Percentiles rank a stretch among this genome's conserved stretches.
Evolutionary conservation across 2,113 vertebrate genomes (phyloP).

Genomic region (Pyrgilauda ruficollis): DNA sequence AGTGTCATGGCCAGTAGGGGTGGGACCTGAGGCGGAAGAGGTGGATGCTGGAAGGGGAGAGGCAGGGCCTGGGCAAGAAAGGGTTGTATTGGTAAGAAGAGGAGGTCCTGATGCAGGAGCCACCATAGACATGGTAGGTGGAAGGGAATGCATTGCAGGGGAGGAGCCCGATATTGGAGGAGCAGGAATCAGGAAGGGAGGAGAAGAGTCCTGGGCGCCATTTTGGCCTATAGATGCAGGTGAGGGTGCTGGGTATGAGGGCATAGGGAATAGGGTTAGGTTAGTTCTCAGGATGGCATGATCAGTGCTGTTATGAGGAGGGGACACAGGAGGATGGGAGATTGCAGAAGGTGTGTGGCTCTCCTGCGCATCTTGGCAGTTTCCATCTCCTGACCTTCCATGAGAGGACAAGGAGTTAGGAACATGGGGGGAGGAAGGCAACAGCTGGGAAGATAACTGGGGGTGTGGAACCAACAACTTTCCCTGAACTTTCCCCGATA

Average conservation of each 20-base stretch:
- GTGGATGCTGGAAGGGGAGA: neutral
- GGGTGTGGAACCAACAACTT: neutral
- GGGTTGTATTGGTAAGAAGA: neutral
- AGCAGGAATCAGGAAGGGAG: neutral
- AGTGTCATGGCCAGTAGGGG: neutral
- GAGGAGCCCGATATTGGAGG: neutral
- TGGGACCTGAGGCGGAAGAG: neutral
- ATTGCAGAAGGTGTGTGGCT: neutral
- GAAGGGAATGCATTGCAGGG: neutral
- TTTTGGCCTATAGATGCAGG: neutral
- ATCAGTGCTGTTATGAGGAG: neutral
- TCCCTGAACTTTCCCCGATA: neutral
- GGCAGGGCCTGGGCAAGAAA: neutral
- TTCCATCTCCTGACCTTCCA: neutral
- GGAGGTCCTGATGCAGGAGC: neutral
- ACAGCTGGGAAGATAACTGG: neutral
- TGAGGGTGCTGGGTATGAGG: neutral
- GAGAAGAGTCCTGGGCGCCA: neutral
- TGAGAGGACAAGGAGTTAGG: neutral
- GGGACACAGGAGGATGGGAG: neutral
- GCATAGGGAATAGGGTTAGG: neutral
- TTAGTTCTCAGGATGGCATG: neutral
- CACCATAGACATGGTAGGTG: neutral
- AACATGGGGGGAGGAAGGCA: neutral
- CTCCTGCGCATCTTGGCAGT: neutral